Conservation (phyloP, 2,113 vertebrate genomes). For the Python bivittatus region DNA sequence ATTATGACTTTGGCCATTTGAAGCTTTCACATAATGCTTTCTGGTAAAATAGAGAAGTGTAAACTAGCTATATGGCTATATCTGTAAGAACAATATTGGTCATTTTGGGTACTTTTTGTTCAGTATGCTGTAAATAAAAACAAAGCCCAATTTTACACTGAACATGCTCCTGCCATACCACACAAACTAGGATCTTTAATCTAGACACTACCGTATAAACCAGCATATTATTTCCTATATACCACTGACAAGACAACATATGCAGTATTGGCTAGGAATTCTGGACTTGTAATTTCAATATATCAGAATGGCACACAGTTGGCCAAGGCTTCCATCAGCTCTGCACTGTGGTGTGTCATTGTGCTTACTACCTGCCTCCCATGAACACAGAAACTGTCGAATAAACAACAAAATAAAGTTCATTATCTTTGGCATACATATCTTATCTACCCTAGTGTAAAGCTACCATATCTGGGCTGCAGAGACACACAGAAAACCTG, state of each 20-base stretch:
- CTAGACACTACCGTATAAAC: not conserved
- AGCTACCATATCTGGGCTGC: not conserved
- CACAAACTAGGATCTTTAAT: not conserved
- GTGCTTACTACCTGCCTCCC: not conserved
- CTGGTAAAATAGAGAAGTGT: not conserved
- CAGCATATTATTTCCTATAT: not conserved
- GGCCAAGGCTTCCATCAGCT: not conserved
- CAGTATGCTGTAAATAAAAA: not conserved
- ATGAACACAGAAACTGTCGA: not conserved
- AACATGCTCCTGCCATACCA: not conserved
- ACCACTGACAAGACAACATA: not conserved
- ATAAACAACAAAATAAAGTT: not conserved
- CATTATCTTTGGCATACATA: not conserved
- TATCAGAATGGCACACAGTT: not conserved
- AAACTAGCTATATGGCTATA: not conserved
- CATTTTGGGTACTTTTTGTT: not conserved
- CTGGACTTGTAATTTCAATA: not conserved
- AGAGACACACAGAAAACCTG: not conserved
- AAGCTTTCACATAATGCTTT: not conserved
- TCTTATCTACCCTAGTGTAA: not conserved
- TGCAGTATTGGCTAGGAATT: not conserved
- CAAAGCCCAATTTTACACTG: not conserved
- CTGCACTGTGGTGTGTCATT: not conserved
- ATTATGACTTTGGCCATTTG: too few species aligned
- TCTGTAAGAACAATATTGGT: not conserved